These are phyloP conservation scores for Drosophila saltans DNA, from an alignment of 1,140 invertebrate species.

Conservation along the genomic window DNA sequence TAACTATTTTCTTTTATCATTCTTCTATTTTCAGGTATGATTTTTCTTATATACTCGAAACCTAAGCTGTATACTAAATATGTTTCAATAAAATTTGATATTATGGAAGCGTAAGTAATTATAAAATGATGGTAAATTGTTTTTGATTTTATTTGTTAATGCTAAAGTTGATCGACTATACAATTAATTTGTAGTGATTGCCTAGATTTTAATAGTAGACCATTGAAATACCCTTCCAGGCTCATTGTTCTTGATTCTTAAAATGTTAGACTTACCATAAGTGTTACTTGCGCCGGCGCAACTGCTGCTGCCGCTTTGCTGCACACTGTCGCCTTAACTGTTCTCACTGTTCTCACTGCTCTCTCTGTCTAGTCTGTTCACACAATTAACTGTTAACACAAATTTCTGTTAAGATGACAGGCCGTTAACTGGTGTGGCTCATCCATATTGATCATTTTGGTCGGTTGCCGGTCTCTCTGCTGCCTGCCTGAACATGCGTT, in stretches of 20 bases:
- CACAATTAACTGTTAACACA: slow-evolving; percentile 7
- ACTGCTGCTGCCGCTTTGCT: too few species aligned
- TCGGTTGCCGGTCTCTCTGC: background rate
- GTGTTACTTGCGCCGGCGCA: background rate
- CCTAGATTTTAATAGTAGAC: too few species aligned
- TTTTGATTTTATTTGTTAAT: background rate
- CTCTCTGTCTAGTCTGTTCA: background rate
- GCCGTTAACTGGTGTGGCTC: slow-evolving; percentile 2
- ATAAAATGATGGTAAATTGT: background rate
- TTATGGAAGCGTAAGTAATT: background rate
- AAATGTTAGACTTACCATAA: too few species aligned
- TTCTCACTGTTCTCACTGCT: too few species aligned
- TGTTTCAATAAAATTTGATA: too few species aligned
- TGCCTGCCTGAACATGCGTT: slow-evolving; percentile 41
- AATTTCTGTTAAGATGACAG: slow-evolving; percentile 11
- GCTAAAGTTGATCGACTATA: too few species aligned
- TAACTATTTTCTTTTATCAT: background rate
- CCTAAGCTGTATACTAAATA: background rate
- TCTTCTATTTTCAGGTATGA: background rate
- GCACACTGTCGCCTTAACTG: too few species aligned
- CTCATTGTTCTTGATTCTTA: too few species aligned
- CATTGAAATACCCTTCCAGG: too few species aligned
- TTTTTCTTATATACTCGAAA: background rate
- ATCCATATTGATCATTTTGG: background rate
- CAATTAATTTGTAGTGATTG: too few species aligned